These are phyloP conservation scores for Schizopygopsis pylzovi DNA, from an alignment of 2,797 vertebrate genomes.

Conservation along the genomic window DNA sequence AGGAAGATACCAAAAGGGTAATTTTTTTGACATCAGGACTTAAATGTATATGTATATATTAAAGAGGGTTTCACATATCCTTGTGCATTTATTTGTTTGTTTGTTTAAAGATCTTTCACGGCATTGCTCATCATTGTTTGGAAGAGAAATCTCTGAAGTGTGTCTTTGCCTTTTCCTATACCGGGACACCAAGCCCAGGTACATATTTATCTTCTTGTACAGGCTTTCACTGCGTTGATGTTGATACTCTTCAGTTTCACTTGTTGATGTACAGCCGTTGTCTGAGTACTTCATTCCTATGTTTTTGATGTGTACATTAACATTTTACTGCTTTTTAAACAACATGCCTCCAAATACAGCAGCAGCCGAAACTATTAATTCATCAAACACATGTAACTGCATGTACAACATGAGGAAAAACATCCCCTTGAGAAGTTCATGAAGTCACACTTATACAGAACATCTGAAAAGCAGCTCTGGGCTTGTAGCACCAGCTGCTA, in stretches of 20 bases:
- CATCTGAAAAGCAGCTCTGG: slow-evolving; percentile 7
- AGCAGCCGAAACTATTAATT: not conserved
- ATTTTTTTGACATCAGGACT: not conserved
- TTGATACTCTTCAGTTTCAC: not conserved
- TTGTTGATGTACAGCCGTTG: not conserved
- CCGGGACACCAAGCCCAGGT: slow-evolving; percentile 62
- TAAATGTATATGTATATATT: not conserved
- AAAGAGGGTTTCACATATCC: not conserved
- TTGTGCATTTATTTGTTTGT: slow-evolving; percentile 21
- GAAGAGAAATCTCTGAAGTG: slow-evolving; percentile 85
- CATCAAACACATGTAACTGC: not conserved
- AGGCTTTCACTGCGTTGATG: not conserved
- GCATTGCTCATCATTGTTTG: slow-evolving; percentile 86
- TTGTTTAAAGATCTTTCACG: slow-evolving; percentile 82
- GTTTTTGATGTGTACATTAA: not conserved
- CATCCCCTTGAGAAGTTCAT: not conserved
- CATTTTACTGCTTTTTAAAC: not conserved
- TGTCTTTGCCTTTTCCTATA: slow-evolving; percentile 87
- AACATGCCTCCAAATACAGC: not conserved
- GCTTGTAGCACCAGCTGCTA: slow-evolving; percentile 10
- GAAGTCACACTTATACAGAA: not conserved
- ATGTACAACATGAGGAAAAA: not conserved
- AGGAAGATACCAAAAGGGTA: slow-evolving; percentile 88
- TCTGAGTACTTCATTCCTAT: not conserved
- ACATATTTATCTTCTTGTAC: not conserved